Base-by-base conservation (phyloP, 2,113 vertebrate species). In the Felis chaus region DNA sequence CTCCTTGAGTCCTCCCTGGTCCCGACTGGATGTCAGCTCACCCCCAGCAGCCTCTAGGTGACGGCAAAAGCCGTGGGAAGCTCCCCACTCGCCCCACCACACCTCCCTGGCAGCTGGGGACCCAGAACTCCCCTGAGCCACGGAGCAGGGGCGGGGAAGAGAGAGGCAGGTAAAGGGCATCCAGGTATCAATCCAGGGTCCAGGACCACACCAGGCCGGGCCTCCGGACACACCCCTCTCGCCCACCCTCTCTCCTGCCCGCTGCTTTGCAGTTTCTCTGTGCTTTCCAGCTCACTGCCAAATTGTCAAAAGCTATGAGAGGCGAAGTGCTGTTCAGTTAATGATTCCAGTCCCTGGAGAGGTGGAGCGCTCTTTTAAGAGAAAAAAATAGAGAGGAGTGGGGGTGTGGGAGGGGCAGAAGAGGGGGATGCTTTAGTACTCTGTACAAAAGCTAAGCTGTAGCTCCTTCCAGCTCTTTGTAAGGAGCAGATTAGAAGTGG, bases 211-310 rank as follows among this genome's bases (percentile, higher is more conserved):
- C 36, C 0, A n/a, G 11, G 39, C n/a, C 0, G 0, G 48, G 25
- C 81, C 74, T 63, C 0, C 8, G 29, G 71, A 76, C 50, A 31
- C 66, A 36, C 76, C 79, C 50, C 45, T 39, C 55, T 7, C 10
- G 36, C 65, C 71, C 65, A 73, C 48, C 36, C 36, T 39, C 76
- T 33, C 50, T 48, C 61, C 12, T 48, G 27, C 39, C 45, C 8
- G 36, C 87, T 81, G 41, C 84, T 74, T 63, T 84, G 90, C 5
- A 1, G 12, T 68, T 71, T 96, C 94, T 98, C 94, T 95, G 73
- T 98, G 95, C 11, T 95, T 98, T 36, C 89, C 97, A 97, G 83
- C 96, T 97, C 90, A 1, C 96, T 95, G 97, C 98, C 97, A 91
- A 83, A 79, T 82, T 48, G 97, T 41, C 92, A 97, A 97, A 96